Base-by-base conservation (phyloP, 2,797 vertebrate genomes). In the Taenioides sp. region DNA sequence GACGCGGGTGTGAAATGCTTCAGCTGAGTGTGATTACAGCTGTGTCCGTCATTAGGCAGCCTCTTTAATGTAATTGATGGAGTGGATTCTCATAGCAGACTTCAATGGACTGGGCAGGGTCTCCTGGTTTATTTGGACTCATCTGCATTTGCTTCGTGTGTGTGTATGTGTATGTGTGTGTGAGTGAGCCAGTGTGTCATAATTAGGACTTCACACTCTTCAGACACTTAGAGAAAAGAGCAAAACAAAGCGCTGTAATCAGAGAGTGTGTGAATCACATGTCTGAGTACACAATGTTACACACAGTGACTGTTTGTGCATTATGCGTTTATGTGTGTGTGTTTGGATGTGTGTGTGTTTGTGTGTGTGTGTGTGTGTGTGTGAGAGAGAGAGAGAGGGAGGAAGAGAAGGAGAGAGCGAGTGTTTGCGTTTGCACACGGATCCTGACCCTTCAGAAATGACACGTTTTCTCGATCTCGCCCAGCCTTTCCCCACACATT, bases 1-100 rank as follows among this genome's bases (percentile, higher is more conserved):
- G 90, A 89, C 84, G 83, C 73, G 78, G 84, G 86, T 87, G 89
- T 90, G 86, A 90, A 92, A 91, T 89, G 90, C 89, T 92, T 91
- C 93, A 93, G 92, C 86, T 87, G 95, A 96, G 94, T 94, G 93
- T 95, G 96, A 97, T 97, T 96, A 96, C 96, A 96, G 96, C 96
- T 96, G 95, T 95, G 94, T 94, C 94, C 94, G 91, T 97, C 96
- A 98, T 98, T 97, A 97, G 96, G 95, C 94, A 94, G 95, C 95
- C 96, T 96, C 96, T 97, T 97, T 96, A 96, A 96, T 96, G 95
- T 97, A 97, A 98, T 97, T 97, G 96, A 97, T 96, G 96, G 96
- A 96, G 97, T 96, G 96, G 96, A 96, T 97, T 97, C 96, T 97
- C 95, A 96, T 96, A 95, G 96, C 95, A 95, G 96, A 96, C 96